Evolutionary conservation across 2,888 invertebrate species (phyloP), one percentile per base, ranked within the genome.

Genomic region (Eupithecia dodoneata): DNA sequence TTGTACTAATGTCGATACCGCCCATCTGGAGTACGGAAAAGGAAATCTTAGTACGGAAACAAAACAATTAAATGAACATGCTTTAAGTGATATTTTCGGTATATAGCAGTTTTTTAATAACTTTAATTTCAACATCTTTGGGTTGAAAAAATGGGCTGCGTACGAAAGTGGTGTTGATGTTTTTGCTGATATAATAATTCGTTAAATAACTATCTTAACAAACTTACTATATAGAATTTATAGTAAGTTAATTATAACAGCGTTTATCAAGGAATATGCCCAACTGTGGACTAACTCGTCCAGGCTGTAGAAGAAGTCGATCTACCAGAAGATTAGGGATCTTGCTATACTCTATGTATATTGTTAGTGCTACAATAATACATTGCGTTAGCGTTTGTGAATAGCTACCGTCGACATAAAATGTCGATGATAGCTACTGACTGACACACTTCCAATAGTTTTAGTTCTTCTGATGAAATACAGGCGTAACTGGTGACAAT

Each of bases 21-120:
- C 13, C 13, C 69, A 70, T 70, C 47, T 30, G 49, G 69, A 47
- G 3, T 47, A 18, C 41, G 5, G 63, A 12, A 70, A 55, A n/a
- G 74, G 59, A 30, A 74, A 45, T 59, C 59, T 44, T 30, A n/a
- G 15, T 73, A 70, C 30, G 55, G 55, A 73, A 73, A 67, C 44
- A 67, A 45, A 69, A 44, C 45, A 45, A 70, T 18, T 2, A 47
- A 70, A 18, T 47, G n/a, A 18, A 13, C n/a, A 69, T 47, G n/a
- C 4, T 44, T 15, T 67, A 45, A 3, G 67, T 44, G 13, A 45
- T 4, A 2, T 67, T 44, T 15, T n/a, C 44, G 15, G 44, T 44
- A 3, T 59, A 4, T 18, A 59, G 10, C 59, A 4, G 59, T 10
- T 18, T 3, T 18, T 18, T 18, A 18, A 18, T 18, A 4, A 10